These are phyloP conservation scores for Ormyrus pomaceus DNA, from an alignment of 2,888 invertebrate species.

Conservation along the genomic window DNA sequence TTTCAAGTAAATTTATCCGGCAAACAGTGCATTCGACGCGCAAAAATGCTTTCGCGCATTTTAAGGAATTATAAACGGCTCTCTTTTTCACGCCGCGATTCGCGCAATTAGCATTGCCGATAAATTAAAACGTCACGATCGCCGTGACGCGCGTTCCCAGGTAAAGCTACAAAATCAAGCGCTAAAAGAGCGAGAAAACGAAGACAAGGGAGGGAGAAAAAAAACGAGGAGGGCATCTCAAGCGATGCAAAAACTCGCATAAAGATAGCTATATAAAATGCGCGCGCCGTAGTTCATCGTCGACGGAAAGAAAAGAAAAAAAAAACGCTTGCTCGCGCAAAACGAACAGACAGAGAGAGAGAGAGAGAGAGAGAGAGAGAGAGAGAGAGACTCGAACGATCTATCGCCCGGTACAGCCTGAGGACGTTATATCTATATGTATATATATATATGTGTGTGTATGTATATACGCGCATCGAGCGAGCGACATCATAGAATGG, in stretches of 20 bases:
- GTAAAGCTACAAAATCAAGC: neutral
- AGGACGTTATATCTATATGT: neutral
- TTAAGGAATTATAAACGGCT: no score
- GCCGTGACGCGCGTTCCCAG: neutral
- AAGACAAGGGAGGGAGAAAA: neutral
- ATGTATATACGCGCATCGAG: neutral
- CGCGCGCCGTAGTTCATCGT: no score
- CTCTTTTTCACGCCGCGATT: no score
- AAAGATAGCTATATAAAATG: neutral
- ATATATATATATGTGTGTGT: no score
- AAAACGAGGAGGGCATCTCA: neutral
- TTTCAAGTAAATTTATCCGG: no score
- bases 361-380: neutral
- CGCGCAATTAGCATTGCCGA: no score
- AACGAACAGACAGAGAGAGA: neutral
- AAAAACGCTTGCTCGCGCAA: no score
- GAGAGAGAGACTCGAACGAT: constrained; percentile 23
- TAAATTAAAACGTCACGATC: no score
- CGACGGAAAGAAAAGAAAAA: neutral
- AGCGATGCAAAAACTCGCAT: neutral
- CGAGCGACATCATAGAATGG: constrained; percentile 24
- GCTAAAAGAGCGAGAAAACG: neutral
- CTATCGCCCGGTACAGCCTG: constrained; percentile 4
- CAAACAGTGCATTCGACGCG: no score
- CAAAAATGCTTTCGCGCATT: no score